These are phyloP conservation scores for Cichlasoma orientale DNA, from an alignment of 2,797 vertebrate genomes.

Conservation along the genomic window DNA sequence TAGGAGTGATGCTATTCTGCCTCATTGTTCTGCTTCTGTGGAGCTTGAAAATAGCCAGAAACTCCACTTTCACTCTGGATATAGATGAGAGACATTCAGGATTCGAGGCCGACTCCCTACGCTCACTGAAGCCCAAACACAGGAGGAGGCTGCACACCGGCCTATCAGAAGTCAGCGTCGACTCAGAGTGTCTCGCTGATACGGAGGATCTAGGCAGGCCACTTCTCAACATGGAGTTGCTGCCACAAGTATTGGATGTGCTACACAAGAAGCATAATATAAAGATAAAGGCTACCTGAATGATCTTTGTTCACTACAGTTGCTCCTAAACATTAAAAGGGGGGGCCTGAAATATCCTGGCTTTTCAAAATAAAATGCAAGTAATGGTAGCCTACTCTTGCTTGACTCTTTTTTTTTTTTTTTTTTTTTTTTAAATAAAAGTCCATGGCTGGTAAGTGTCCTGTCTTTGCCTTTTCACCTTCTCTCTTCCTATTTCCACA, in stretches of 20 bases:
- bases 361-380: background rate
- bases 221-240: constrained; percentile 73
- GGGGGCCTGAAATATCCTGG: background rate
- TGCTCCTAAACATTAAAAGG: background rate
- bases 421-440: background rate
- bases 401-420: background rate
- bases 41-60: constrained; percentile 72
- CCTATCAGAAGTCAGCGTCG: background rate
- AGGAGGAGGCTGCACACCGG: constrained; percentile 43
- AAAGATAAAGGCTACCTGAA: constrained; percentile 76
- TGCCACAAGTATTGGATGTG: constrained; percentile 77
- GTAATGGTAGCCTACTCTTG: background rate
- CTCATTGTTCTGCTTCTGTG: constrained; percentile 74
- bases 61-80: constrained; percentile 68
- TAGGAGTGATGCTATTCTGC: constrained; percentile 54
- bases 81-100: constrained; percentile 68
- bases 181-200: constrained; percentile 6
- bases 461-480: background rate
- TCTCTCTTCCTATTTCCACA: background rate
- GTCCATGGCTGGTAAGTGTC: background rate
- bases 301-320: background rate
- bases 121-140: constrained; percentile 74
- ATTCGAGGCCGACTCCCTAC: constrained; percentile 47
- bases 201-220: constrained; percentile 48
- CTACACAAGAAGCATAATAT: constrained; percentile 79